Evolutionary conservation across 2,113 vertebrate species (phyloP).

Genomic region (Oreochromis tanganicae): DNA sequence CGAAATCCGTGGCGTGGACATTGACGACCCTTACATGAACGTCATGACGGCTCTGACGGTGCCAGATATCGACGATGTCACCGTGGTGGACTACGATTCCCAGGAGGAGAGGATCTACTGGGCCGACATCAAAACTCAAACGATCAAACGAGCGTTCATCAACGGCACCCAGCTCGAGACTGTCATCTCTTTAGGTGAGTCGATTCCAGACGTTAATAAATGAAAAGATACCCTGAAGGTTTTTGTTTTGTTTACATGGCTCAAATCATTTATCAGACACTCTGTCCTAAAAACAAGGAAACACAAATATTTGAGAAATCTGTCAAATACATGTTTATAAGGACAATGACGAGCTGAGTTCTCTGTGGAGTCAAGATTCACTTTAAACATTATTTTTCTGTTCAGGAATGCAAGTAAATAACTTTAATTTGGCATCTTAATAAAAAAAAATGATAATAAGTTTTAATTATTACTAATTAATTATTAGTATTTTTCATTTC

Average conservation of each 20-base stretch:
- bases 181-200: conserved; percentile 89
- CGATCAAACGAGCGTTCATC: conserved; percentile 93
- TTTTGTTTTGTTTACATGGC: background rate
- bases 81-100: conserved; percentile 92
- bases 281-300: background rate
- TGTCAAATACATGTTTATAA: background rate
- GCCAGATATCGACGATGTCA: conserved; percentile 97
- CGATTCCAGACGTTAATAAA: background rate
- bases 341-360: background rate
- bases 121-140: conserved; percentile 96
- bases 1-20: conserved; percentile 94
- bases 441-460: background rate
- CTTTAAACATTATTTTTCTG: background rate
- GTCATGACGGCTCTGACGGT: conserved; percentile 96
- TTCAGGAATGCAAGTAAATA: background rate
- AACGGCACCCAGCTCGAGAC: conserved; percentile 95
- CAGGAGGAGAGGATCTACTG: conserved; percentile 92
- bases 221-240: background rate
- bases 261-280: background rate
- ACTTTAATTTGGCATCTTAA: background rate
- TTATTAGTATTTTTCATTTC: too few relatives aligned
- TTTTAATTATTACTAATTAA: background rate
- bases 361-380: background rate
- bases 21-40: conserved; percentile 97
- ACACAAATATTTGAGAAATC: background rate